These are phyloP conservation scores for Chloropsis cyanopogon DNA, from an alignment of 2,113 vertebrate genomes.

Conservation along the genomic window DNA sequence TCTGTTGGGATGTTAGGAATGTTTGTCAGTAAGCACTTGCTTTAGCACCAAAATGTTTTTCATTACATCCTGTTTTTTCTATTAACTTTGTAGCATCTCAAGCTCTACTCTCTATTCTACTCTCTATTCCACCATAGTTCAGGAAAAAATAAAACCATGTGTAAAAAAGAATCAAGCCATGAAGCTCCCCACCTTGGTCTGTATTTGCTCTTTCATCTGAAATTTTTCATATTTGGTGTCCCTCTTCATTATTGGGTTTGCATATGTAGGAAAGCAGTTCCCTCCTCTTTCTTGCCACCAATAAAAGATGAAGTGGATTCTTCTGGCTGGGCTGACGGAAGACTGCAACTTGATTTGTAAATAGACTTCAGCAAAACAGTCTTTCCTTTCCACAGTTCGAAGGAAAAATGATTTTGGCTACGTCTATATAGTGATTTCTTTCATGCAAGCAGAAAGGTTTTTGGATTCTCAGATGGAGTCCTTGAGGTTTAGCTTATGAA, in stretches of 20 bases:
- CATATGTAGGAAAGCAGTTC: not conserved
- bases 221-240: not conserved
- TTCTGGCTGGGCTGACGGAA: not conserved
- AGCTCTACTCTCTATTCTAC: not conserved
- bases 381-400: not conserved
- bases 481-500: slow-evolving; percentile 53
- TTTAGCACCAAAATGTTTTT: not conserved
- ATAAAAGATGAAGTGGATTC: not conserved
- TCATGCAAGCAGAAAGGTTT: not conserved
- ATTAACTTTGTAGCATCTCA: not conserved
- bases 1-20: not conserved
- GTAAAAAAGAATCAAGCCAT: not conserved
- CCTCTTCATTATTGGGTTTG: not conserved
- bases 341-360: not conserved
- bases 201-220: not conserved
- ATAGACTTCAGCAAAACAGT: not conserved
- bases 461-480: slow-evolving; percentile 11
- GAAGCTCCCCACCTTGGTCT: not conserved
- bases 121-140: not conserved
- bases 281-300: not conserved
- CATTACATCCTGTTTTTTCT: not conserved
- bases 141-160: not conserved
- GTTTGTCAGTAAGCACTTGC: not conserved
- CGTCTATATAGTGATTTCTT: slow-evolving; percentile 23
- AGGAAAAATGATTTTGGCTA: not conserved